Conservation (phyloP, 2,797 vertebrate genomes). For the Arctocebus calabarensis region DNA sequence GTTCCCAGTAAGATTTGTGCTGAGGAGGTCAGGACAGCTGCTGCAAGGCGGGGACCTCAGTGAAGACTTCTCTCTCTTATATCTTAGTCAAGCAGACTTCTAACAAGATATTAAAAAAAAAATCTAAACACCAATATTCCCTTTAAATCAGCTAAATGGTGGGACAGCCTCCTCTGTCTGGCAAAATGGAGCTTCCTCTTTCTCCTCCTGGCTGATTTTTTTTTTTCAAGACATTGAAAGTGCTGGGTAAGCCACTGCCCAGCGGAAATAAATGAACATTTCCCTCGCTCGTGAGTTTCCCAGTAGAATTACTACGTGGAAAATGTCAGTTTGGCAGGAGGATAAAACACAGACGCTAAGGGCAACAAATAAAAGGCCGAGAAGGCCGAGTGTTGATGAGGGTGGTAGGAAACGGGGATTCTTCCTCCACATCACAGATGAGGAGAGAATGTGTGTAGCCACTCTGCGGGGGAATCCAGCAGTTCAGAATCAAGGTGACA, state of each 20-base stretch:
- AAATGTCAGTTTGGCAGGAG: neutral
- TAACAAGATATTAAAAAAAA: neutral
- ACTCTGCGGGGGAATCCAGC: neutral
- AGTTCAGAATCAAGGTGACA: fast-evolving
- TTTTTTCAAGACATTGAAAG: neutral
- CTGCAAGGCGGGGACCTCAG: neutral
- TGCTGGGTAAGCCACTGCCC: neutral
- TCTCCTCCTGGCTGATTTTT: neutral
- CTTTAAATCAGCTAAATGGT: neutral
- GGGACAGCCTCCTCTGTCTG: neutral
- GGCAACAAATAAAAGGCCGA: neutral
- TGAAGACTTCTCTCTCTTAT: neutral
- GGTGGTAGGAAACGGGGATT: neutral
- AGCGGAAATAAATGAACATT: neutral
- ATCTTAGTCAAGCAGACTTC: neutral
- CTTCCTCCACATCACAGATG: neutral
- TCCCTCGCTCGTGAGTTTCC: neutral
- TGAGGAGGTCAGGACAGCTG: neutral
- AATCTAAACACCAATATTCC: neutral
- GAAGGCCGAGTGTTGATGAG: neutral
- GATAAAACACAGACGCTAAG: neutral
- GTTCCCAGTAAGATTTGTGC: neutral
- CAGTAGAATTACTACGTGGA: neutral
- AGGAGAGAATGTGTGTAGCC: neutral
- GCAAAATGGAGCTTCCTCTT: neutral